Percentiles rank a stretch among this genome's conserved stretches.
Evolutionary conservation across 2,797 vertebrate species (phyloP).

Genomic region (Siniperca obscura): DNA sequence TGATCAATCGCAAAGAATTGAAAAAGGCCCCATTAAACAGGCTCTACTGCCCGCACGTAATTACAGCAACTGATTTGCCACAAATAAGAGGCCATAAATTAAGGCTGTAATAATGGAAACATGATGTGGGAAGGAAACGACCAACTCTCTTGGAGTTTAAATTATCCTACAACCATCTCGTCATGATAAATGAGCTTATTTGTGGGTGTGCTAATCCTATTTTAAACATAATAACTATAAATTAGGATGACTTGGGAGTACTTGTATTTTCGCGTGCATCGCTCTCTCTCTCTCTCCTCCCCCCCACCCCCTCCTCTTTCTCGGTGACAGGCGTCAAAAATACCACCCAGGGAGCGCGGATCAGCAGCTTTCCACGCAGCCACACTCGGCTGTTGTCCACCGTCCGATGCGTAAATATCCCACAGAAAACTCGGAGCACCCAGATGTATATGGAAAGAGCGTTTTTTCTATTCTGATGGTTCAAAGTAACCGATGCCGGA

Average conservation of each 20-base stretch:
- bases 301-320: background rate
- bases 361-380: conserved; percentile 61
- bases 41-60: conserved; percentile 47
- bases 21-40: conserved; percentile 47
- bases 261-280: background rate
- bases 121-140: conserved; percentile 19
- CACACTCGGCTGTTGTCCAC: conserved; percentile 36
- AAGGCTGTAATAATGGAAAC: conserved; percentile 36
- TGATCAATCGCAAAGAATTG: conserved; percentile 34
- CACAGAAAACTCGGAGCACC: conserved; percentile 15
- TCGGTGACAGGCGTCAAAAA: conserved; percentile 72
- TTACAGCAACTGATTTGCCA: conserved; percentile 60
- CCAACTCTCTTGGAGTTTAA: conserved; percentile 3
- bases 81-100: conserved; percentile 35
- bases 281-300: conserved; percentile 22
- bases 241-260: background rate
- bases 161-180: conserved; percentile 6
- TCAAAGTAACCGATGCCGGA: conserved; percentile 44
- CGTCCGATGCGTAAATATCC: conserved; percentile 35
- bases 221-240: background rate
- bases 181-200: conserved; percentile 8
- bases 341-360: conserved; percentile 61
- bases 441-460: conserved; percentile 22
- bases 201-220: background rate
- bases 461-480: conserved; percentile 23